phyloP scores from a whole-genome alignment of 2,113 vertebrate species.

The Philantomba maxwellii region DNA sequence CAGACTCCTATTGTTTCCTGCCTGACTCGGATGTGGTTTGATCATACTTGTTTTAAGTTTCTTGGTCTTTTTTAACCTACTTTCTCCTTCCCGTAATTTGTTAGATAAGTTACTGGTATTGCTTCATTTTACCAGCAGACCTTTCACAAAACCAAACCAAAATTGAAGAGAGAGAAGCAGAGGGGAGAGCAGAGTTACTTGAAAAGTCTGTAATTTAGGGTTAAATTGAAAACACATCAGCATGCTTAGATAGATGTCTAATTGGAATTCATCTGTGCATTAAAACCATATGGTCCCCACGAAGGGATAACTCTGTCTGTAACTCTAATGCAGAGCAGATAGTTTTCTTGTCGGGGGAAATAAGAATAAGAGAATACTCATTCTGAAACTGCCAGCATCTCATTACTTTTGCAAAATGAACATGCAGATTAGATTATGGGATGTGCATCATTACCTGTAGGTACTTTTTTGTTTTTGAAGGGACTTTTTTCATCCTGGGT shows the following conservation, averaged over 20 bases:
- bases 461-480: background rate
- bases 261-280: constrained; percentile 41
- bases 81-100: constrained; percentile 88
- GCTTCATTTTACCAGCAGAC: constrained; percentile 77
- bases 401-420: background rate
- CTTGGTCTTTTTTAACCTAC: constrained; percentile 87
- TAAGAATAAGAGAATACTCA: background rate
- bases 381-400: background rate
- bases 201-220: constrained; percentile 56
- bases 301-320: background rate
- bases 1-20: constrained; percentile 76
- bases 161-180: constrained; percentile 62
- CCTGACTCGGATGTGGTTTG: constrained; percentile 78
- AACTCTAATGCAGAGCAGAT: background rate
- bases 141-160: constrained; percentile 69
- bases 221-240: constrained; percentile 56
- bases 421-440: background rate
- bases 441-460: background rate
- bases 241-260: constrained; percentile 20
- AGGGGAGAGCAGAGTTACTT: constrained; percentile 51
- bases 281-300: constrained; percentile 2
- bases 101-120: constrained; percentile 76
- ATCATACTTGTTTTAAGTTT: constrained; percentile 73
- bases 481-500: background rate
- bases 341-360: background rate